Conservation (phyloP, 2,113 vertebrate species). For the Ceyx margarethae region DNA sequence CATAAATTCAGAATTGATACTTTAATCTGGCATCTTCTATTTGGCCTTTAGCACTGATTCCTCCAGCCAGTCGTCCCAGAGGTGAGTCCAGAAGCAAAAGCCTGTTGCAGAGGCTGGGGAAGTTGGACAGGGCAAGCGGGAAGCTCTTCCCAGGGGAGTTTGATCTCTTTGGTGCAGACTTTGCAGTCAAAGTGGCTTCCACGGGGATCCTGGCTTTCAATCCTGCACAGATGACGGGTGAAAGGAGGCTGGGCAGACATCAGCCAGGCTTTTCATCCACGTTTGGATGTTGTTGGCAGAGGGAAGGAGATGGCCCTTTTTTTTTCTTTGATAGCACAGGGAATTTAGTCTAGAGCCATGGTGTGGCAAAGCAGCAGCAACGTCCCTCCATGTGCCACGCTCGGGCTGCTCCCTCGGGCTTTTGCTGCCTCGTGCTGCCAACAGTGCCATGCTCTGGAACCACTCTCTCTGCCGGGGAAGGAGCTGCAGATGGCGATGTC, state of each 20-base stretch:
- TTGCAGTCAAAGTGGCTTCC: not conserved
- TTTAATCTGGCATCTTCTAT: constrained; percentile 75
- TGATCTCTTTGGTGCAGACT: not conserved
- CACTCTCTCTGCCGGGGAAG: not conserved
- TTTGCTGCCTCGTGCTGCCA: not conserved
- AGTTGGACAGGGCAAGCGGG: not conserved
- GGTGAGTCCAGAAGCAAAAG: not conserved
- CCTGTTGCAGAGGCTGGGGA: not conserved
- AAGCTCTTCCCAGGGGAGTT: not conserved
- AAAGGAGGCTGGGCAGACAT: not conserved
- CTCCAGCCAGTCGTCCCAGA: constrained; percentile 29
- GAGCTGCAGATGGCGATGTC: constrained; percentile 9
- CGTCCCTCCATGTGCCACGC: not conserved
- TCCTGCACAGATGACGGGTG: not conserved
- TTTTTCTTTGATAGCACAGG: not conserved
- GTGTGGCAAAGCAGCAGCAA: not conserved
- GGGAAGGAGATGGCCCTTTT: not conserved
- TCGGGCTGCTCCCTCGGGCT: not conserved
- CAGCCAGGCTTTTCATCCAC: not conserved
- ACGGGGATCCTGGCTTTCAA: not conserved
- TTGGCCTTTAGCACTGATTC: constrained; percentile 65
- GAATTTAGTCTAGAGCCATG: not conserved
- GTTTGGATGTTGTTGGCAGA: not conserved
- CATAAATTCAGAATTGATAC: constrained; percentile 81
- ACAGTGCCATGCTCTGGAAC: not conserved